Conservation (phyloP, 1,140 invertebrate species). For the Saccostrea echinata region DNA sequence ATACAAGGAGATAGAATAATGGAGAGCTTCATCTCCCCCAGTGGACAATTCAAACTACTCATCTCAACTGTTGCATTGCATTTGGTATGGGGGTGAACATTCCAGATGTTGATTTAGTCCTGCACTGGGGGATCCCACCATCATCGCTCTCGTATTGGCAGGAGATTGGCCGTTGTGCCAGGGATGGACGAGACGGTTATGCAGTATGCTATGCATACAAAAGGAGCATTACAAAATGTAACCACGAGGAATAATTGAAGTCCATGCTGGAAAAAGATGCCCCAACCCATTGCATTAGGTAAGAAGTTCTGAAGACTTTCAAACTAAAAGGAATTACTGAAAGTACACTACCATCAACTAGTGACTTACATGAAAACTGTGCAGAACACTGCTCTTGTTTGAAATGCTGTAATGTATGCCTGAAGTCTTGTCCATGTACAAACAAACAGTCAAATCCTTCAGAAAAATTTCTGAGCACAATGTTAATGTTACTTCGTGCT, state of each 20-base stretch:
- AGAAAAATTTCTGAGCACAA: not conserved
- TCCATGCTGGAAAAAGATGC: not conserved
- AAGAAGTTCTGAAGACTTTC: not conserved
- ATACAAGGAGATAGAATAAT: slow-evolving; percentile 20
- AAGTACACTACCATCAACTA: not conserved
- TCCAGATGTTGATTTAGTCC: slow-evolving; percentile 46
- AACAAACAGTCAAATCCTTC: not conserved
- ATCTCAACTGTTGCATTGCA: slow-evolving; percentile 46
- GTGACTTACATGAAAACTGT: not conserved
- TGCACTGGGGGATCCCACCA: slow-evolving; percentile 50
- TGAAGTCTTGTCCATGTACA: not conserved
- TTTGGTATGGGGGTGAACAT: slow-evolving; percentile 57
- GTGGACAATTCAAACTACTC: not conserved
- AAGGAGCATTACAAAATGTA: slow-evolving; percentile 27
- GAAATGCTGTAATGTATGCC: not conserved
- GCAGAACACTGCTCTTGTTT: not conserved
- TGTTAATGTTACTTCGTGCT: not conserved
- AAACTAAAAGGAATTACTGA: not conserved
- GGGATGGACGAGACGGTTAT: slow-evolving; percentile 45
- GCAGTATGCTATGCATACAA: not conserved
- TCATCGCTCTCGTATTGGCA: slow-evolving; percentile 48
- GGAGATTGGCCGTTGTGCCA: slow-evolving; percentile 49
- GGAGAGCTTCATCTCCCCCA: not conserved
- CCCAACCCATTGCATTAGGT: not conserved
- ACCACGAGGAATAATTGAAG: not conserved